Evolutionary conservation across 2,113 vertebrate species (phyloP).

Genomic region (Columba janthina): DNA sequence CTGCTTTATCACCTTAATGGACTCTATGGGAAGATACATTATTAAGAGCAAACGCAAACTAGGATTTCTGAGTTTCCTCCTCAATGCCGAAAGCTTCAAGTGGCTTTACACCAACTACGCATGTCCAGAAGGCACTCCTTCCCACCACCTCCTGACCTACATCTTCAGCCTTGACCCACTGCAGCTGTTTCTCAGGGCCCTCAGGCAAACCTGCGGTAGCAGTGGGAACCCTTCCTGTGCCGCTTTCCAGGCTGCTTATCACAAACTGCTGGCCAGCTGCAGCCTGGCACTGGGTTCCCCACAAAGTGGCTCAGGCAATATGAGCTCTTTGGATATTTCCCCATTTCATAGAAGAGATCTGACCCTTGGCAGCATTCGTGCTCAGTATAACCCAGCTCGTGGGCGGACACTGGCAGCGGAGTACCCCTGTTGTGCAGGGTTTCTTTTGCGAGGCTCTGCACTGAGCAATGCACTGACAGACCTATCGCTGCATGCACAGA

Average conservation of each 20-base stretch:
- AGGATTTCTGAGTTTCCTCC: conserved; percentile 68
- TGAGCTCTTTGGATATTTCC: not conserved
- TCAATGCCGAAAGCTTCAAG: conserved; percentile 67
- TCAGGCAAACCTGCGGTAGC: conserved; percentile 17
- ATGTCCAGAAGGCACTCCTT: not conserved
- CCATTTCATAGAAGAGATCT: conserved; percentile 12
- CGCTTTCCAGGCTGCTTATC: conserved; percentile 60
- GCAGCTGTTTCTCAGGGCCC: conserved; percentile 53
- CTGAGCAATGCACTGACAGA: conserved; percentile 50
- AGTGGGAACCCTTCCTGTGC: conserved; percentile 36
- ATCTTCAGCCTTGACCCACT: conserved; percentile 60
- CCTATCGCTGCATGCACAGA: not conserved
- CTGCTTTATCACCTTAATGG: conserved; percentile 48
- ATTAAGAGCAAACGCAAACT: conserved; percentile 63
- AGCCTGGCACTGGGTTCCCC: not conserved
- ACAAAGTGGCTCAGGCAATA: not conserved
- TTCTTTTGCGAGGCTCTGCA: not conserved
- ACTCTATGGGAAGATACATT: conserved; percentile 38
- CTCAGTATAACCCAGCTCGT: not conserved
- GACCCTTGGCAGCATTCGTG: conserved; percentile 31
- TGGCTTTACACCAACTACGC: conserved; percentile 56
- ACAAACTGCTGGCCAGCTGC: conserved; percentile 28
- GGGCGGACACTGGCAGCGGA: not conserved
- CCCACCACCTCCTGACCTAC: not conserved
- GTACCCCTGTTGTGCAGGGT: not conserved